A percentile compares a stretch with the other conserved stretches of the same genome.
Evolutionary conservation across 2,797 vertebrate genomes (phyloP).

Genomic region (Typhlichthys eigenmanni): DNA sequence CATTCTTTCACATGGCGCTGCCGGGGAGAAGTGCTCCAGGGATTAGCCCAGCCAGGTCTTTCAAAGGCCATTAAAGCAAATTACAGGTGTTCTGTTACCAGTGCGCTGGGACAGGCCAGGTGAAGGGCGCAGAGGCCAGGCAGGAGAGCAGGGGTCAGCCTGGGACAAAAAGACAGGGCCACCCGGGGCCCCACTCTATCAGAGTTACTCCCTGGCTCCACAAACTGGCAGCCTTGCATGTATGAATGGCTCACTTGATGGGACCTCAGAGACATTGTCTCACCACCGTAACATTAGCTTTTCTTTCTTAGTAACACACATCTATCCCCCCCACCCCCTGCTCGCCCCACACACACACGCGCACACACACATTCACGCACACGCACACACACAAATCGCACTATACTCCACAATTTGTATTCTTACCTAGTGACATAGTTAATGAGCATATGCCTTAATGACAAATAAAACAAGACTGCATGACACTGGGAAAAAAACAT

Average conservation of each 20-base stretch:
- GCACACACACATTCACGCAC: constrained; percentile 12
- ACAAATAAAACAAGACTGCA: constrained; percentile 21
- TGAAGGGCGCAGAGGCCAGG: constrained; percentile 81
- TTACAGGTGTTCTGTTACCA: constrained; percentile 85
- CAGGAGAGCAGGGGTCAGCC: constrained; percentile 81
- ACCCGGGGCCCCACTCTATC: constrained; percentile 72
- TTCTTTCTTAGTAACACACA: constrained; percentile 49
- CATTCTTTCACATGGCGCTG: constrained; percentile 72
- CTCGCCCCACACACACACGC: not conserved
- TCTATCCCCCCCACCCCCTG: constrained; percentile 15
- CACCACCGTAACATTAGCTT: constrained; percentile 75
- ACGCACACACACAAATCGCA: constrained; percentile 30
- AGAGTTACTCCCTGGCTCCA: constrained; percentile 70
- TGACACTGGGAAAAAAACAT: constrained; percentile 14
- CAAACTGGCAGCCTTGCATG: constrained; percentile 65
- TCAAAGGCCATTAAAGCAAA: constrained; percentile 86
- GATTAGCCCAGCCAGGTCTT: constrained; percentile 83
- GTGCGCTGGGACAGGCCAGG: constrained; percentile 77
- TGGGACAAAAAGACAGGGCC: constrained; percentile 80
- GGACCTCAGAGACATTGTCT: constrained; percentile 78
- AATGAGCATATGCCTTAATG: constrained; percentile 26
- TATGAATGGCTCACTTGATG: constrained; percentile 81
- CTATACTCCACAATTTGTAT: constrained; percentile 48
- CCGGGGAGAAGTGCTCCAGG: constrained; percentile 79
- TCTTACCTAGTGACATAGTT: constrained; percentile 20